phyloP scores from a whole-genome alignment of 2,888 invertebrate species.

The Caenorhabditis afra region DNA sequence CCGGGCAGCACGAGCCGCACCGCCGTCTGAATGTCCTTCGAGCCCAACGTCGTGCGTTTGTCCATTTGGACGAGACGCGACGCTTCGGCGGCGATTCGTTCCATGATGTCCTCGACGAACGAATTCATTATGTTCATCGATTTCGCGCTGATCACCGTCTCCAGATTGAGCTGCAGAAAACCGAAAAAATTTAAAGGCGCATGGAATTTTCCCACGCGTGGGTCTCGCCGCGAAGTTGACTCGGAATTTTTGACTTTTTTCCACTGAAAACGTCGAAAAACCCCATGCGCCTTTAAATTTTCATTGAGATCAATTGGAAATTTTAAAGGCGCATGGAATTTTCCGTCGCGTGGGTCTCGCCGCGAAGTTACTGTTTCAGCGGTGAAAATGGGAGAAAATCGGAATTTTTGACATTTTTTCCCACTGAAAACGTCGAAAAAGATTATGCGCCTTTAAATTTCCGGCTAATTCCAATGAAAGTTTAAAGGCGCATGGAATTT shows the following conservation, averaged over 20 bases:
- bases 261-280: no score
- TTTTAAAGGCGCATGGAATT: no score
- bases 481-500: neutral
- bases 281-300: no score
- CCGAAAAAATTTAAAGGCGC: neutral
- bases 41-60: conserved; percentile 85
- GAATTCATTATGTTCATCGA: conserved; percentile 84
- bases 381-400: no score
- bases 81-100: conserved; percentile 84
- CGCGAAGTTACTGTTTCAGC: no score
- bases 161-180: neutral
- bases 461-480: no score
- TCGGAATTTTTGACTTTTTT: no score
- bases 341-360: no score
- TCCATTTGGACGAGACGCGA: conserved; percentile 84
- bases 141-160: neutral
- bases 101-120: conserved; percentile 87
- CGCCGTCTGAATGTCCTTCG: conserved; percentile 85
- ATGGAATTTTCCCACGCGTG: no score
- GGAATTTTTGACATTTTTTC: neutral
- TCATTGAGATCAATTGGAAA: no score
- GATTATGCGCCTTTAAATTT: no score
- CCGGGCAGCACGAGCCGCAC: conserved; percentile 57
- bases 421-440: neutral
- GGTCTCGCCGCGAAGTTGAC: no score